Percentiles rank a stretch among this genome's conserved stretches.
phyloP scores from a whole-genome alignment of 2,888 invertebrate genomes.

The Microctonus brassicae region DNA sequence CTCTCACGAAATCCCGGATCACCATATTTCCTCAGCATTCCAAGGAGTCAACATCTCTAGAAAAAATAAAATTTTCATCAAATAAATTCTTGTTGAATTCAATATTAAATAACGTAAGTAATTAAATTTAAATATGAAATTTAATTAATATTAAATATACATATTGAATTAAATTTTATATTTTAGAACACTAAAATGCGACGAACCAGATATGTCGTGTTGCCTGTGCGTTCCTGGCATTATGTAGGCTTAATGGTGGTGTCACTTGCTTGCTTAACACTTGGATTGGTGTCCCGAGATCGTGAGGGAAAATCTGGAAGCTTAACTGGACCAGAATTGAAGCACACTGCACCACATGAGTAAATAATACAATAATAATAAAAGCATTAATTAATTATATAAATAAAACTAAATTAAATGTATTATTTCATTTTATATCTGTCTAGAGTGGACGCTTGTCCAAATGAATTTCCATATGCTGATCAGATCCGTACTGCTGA shows the following conservation, averaged over 20 bases:
- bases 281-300: conserved; percentile 63
- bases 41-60: conserved; percentile 44
- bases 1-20: conserved; percentile 42
- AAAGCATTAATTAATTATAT: background rate
- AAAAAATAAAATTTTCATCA: background rate
- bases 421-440: background rate
- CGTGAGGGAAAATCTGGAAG: conserved; percentile 63
- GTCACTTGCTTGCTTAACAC: conserved; percentile 63
- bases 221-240: conserved; percentile 65
- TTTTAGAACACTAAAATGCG: conserved; percentile 51
- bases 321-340: conserved; percentile 62
- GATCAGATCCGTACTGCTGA: conserved; percentile 36
- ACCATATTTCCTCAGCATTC: conserved; percentile 44
- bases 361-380: conserved; percentile 43
- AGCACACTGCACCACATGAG: conserved; percentile 63
- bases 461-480: conserved; percentile 52
- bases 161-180: background rate
- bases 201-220: conserved; percentile 60
- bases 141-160: background rate
- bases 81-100: no score
- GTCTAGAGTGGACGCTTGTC: conserved; percentile 61
- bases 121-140: background rate
- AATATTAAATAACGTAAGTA: no score
- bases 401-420: conserved; percentile 11
- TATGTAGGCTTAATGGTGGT: conserved; percentile 62